Percentiles rank a stretch among this genome's conserved stretches.
Evolutionary conservation across 2,113 vertebrate species (phyloP).

Genomic region (Platichthys stellatus): DNA sequence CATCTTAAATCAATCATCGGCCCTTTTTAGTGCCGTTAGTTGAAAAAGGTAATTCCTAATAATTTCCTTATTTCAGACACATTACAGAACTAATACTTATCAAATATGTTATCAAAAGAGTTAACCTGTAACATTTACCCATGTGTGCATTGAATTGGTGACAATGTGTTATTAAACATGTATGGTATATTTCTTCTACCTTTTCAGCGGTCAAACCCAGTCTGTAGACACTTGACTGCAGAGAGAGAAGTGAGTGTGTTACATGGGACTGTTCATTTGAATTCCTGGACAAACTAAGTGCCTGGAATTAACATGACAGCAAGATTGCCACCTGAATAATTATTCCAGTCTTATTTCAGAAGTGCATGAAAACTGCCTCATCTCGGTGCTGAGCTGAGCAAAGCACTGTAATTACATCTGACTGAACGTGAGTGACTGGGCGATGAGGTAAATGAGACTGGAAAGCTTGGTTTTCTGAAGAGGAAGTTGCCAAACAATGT

Average conservation of each 20-base stretch:
- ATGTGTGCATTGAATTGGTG: too few species aligned
- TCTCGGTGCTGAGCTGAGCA: neutral
- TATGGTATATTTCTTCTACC: neutral
- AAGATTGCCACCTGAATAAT: neutral
- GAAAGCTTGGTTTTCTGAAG: neutral
- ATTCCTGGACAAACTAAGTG: neutral
- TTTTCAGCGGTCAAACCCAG: neutral
- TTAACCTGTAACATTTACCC: too few species aligned
- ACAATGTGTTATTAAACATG: neutral
- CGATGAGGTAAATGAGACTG: conserved; percentile 14
- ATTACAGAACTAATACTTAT: neutral
- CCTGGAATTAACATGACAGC: neutral
- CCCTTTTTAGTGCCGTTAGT: too few species aligned
- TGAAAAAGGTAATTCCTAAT: too few species aligned
- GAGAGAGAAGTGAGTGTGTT: neutral
- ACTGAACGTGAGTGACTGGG: conserved; percentile 27
- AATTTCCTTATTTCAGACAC: neutral
- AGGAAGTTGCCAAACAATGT: neutral
- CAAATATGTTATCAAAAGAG: too few species aligned
- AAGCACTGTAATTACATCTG: conserved; percentile 39
- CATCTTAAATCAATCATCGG: neutral
- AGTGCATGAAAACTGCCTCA: neutral
- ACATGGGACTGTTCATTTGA: neutral
- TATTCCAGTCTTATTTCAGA: neutral
- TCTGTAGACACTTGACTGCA: neutral